Evolutionary conservation across 2,888 invertebrate species (phyloP), one percentile per base, ranked within the genome.

Genomic region (Myopa tessellatipennis): DNA sequence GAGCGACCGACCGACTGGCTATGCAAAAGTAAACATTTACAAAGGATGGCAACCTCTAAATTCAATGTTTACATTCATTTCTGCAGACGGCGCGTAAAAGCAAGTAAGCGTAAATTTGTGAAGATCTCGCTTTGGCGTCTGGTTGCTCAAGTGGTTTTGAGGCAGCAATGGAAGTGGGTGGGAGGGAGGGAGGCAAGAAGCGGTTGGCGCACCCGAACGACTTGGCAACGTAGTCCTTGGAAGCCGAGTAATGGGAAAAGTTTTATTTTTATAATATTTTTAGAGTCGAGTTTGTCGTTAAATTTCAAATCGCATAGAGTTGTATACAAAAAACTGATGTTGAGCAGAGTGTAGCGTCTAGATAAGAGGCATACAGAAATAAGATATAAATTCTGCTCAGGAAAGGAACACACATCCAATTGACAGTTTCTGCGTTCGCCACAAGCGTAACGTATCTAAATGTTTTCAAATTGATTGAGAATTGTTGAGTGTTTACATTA

Each of bases 51-150:
- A 58, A 58, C 74, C 34, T 68, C 36, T 68, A 74, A 67, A 67
- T 55, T 74, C n/a, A 58, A 68, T 74, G 74, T 67, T 74, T 67
- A 55, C 74, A 74, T 38, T 73, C 67, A 67, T 67, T 74, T 68
- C 52, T 68, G 58, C 74, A 74, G 74, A 74, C 74, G 67, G 18
- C 40, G 74, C 65, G 50, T 36, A 65, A 74, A 74, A 52, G 65
- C 50, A 65, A 38, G n/a, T 34, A 40, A 52, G 67, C 75, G 60
- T 69, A n/a, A 68, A 75, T 75, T 75, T 60, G 60, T 75, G 75
- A 75, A 75, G 68, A 68, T 75, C 75, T 58, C 36, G 36, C 36
- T 34, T 18, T 68, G 65, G 67, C 67, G 65, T 40, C 73, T 73
- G 45, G 65, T 36, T n/a, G 40, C 38, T 40, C 40, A 73, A 61